Evolutionary conservation across 2,888 invertebrate genomes (phyloP).

Genomic region (Suillia variegata): DNA sequence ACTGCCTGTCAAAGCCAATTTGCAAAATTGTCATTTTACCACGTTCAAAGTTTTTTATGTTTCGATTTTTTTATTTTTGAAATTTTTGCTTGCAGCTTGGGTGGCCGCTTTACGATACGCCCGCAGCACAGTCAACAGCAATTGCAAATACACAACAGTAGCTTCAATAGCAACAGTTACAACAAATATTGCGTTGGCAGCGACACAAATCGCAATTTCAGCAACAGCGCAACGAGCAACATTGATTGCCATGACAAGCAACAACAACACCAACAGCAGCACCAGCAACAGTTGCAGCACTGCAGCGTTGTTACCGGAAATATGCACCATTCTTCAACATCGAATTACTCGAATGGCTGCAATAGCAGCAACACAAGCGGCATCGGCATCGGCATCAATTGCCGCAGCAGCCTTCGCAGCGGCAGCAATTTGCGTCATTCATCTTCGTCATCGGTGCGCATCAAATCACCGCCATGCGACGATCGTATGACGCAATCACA

Average conservation of each 20-base stretch:
- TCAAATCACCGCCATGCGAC: conserved; percentile 35
- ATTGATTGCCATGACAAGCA: conserved; percentile 29
- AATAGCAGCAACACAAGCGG: conserved; percentile 15
- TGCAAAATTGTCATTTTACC: too few relatives aligned
- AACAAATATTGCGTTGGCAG: conserved; percentile 43
- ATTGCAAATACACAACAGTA: conserved; percentile 50
- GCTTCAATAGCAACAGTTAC: conserved; percentile 39
- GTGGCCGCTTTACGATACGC: conserved; percentile 58
- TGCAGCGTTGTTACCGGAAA: background rate
- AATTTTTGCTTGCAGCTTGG: conserved; percentile 45
- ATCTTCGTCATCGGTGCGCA: conserved; percentile 39
- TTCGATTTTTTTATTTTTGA: too few relatives aligned
- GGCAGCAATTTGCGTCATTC: conserved; percentile 48
- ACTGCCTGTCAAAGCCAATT: too few relatives aligned
- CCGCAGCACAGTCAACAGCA: conserved; percentile 58
- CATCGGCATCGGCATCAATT: conserved; percentile 14
- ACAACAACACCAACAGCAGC: conserved; percentile 24
- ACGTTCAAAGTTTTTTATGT: too few relatives aligned
- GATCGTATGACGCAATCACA: conserved; percentile 36
- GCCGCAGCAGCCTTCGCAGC: conserved; percentile 41
- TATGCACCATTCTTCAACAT: conserved; percentile 23
- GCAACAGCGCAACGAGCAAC: conserved; percentile 29
- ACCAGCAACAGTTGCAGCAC: conserved; percentile 9
- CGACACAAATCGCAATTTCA: conserved; percentile 51
- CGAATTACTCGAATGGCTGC: conserved; percentile 32